These are phyloP conservation scores for Takifugu flavidus DNA, from an alignment of 2,113 vertebrate genomes.

Conservation along the genomic window DNA sequence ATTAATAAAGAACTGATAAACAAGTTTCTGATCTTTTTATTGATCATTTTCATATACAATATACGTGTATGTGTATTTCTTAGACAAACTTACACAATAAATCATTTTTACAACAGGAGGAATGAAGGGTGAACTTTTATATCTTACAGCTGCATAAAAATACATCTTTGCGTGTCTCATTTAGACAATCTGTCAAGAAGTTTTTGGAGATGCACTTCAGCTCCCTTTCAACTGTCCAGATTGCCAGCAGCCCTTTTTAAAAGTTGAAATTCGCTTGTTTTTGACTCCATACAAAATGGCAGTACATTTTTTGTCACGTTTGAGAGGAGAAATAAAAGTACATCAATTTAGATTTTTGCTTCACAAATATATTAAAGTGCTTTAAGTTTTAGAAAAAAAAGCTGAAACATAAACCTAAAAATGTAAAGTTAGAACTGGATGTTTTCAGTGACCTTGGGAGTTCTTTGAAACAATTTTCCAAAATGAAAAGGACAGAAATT, in stretches of 20 bases:
- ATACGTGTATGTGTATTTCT: constrained; percentile 48
- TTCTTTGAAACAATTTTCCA: too few relatives aligned
- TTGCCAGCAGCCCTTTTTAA: constrained; percentile 42
- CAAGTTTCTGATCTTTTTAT: constrained; percentile 45
- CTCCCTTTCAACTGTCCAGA: constrained; percentile 41
- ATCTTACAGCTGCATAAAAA: constrained; percentile 69
- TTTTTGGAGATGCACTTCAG: constrained; percentile 44
- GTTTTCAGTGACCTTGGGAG: neutral
- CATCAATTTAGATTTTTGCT: neutral
- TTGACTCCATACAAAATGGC: neutral
- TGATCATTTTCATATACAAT: constrained; percentile 67
- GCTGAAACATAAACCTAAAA: neutral
- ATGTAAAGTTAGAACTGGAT: neutral
- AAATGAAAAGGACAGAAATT: too few relatives aligned
- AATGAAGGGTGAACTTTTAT: constrained; percentile 66
- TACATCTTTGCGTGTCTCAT: constrained; percentile 56
- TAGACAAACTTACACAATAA: constrained; percentile 53
- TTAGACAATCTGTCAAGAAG: constrained; percentile 41
- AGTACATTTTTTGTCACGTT: neutral
- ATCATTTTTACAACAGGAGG: constrained; percentile 42
- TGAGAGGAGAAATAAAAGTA: neutral
- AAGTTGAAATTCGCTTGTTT: constrained; percentile 16
- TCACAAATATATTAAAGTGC: constrained; percentile 12
- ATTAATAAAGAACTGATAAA: neutral
- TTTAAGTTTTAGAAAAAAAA: constrained; percentile 1